Evolutionary conservation across 2,113 vertebrate genomes (phyloP), one percentile per base, ranked within the genome.

Genomic region (Microcebus griseorufus): DNA sequence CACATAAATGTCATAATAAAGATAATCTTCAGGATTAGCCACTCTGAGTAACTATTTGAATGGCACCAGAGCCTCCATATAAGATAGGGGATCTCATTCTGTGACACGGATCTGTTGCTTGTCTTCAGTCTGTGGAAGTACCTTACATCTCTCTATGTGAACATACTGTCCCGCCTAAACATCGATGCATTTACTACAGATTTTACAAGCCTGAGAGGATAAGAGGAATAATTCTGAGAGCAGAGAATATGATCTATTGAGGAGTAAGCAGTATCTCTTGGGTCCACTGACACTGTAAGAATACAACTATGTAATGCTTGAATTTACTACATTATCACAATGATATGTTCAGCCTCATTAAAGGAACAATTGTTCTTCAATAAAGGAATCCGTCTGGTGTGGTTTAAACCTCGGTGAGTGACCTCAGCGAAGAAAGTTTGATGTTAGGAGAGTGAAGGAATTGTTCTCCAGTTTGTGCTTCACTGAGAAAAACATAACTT

Each of bases 261-360:
- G 23, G 45, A 23, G 2, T 18, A 92, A 72, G 27, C 62, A 14
- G 2, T 53, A 58, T 55, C 18, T 90, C 22, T 64, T 65, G 14
- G 27, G 23, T 3, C 14, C 70, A 78, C 76, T 85, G 34, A 76
- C 60, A 88, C n/a, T 90, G 0, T 75, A 55, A 93, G 60, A 80
- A 32, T 32, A 55, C 25, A 85, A 53, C 10, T 9, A 34, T 27
- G 22, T 17, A 60, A 34, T 67, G 32, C n/a, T 22, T 67, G 81
- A 90, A 93, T 76, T 93, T 96, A 70, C 34, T 78, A 80, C 95
- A 53, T 70, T 78, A 93, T 12, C 34, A 58, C 42, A 39, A 79
- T 69, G 27, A 92, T 88, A 79, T 91, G 34, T 37, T 90, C 34
- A 83, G 11, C 37, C 6, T 81, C 60, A 73, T 91, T 89, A 67